Evolutionary conservation across 2,797 vertebrate genomes (phyloP), one percentile per base, ranked within the genome.

Genomic region (Schizopygopsis malacanthus): DNA sequence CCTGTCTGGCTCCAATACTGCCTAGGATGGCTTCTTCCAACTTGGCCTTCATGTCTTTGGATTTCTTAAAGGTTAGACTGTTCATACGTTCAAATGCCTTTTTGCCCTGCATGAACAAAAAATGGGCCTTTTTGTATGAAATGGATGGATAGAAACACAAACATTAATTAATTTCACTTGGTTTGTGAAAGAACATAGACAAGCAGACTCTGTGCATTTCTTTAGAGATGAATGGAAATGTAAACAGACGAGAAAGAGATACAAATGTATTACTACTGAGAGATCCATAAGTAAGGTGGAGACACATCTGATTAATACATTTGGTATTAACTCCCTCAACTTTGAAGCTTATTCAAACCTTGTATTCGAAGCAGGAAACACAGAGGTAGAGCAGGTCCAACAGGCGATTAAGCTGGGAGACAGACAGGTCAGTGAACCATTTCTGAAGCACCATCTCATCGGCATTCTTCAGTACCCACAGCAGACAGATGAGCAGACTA

Each of bases 1-100:
- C 98, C 93, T 99, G 98, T 76, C 98, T 94, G 79, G 98, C 98
- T 22, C 98, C 98, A 61, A 99, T 99, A 91, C 98, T 99, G 82
- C 98, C 98, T 87, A 99, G 94, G 91, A 99, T 99, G 87, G 98
- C 98, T 93, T 99, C 98, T 92, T 99, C 98, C 90, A 99, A 95
- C 91, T 99, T 99, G 88, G 98, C 98, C 93, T 99, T 98, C 98
- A 99, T 99, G 92, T 99, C 98, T 95, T 99, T 99, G 0, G 98
- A 99, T 91, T 99, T 99, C 94, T 99, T 99, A 93, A 99, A 99
- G 0, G 98, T 99, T 91, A 99, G 92, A 92, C 98, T 99, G 93
- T 99, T 99, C 98, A 99, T 99, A 90, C 98, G 96, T 91, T 99
- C 98, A 92, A 99, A 99, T 0, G 97, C 97, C 88, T 99, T 99